phyloP scores from a whole-genome alignment of 2,113 vertebrate species.

The Thalassarche chlororhynchos region DNA sequence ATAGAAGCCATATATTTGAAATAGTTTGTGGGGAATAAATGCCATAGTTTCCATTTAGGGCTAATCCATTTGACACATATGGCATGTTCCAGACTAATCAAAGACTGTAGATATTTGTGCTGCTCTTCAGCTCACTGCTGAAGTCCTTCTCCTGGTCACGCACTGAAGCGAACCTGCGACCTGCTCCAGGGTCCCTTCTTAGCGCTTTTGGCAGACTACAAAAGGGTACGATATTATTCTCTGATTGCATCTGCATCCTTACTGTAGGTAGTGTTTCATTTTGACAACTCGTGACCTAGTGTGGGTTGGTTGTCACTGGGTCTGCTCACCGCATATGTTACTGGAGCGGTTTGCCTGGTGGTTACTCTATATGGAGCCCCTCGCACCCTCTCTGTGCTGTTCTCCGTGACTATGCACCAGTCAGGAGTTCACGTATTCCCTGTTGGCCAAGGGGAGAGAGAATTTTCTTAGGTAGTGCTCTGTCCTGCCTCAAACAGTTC shows the following conservation, averaged over 20 bases:
- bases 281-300: background rate
- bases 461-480: background rate
- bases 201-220: background rate
- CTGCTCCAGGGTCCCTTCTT: background rate
- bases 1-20: background rate
- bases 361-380: background rate
- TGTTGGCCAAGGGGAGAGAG: background rate
- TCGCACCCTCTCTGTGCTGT: background rate
- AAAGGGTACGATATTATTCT: background rate
- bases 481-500: background rate
- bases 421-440: background rate
- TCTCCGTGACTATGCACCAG: fast-evolving
- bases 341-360: background rate
- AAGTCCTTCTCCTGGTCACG: background rate
- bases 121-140: background rate
- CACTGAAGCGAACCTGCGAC: background rate
- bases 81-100: background rate
- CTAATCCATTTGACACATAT: background rate
- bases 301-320: background rate
- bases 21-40: background rate
- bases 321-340: background rate
- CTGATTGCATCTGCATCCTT: background rate
- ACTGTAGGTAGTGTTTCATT: background rate
- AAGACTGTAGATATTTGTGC: background rate
- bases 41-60: background rate